phyloP scores from a whole-genome alignment of 1,140 invertebrate species.

The Drosophila orena region DNA sequence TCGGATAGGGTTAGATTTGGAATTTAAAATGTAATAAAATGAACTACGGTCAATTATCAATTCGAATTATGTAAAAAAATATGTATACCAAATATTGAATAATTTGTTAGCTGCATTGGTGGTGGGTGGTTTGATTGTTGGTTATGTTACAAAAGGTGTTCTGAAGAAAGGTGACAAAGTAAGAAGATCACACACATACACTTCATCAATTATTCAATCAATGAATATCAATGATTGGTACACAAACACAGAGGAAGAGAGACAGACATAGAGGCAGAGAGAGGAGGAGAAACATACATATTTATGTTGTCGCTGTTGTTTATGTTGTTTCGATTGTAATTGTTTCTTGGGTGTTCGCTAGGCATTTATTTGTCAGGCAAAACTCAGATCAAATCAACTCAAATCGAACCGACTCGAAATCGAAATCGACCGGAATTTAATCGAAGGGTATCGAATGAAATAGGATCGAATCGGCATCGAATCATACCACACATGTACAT shows the following conservation, averaged over 20 bases:
- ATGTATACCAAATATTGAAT: slow-evolving; percentile 14
- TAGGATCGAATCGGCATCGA: slow-evolving; percentile 1
- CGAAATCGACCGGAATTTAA: slow-evolving; percentile 8
- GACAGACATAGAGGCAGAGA: slow-evolving; percentile 24
- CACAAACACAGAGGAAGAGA: slow-evolving; percentile 15
- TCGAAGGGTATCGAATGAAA: slow-evolving; percentile 20
- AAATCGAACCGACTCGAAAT: not conserved
- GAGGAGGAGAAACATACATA: slow-evolving; percentile 31
- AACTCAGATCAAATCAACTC: slow-evolving; percentile 45
- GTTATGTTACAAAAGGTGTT: slow-evolving; percentile 12
- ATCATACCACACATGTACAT: slow-evolving; percentile 20
- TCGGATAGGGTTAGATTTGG: slow-evolving; percentile 20
- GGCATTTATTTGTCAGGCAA: slow-evolving; percentile 39
- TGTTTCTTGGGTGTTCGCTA: slow-evolving; percentile 44
- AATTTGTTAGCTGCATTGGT: slow-evolving; percentile 27
- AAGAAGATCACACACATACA: slow-evolving; percentile 32
- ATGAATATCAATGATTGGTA: slow-evolving; percentile 37
- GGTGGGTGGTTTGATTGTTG: slow-evolving; percentile 5
- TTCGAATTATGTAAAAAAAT: slow-evolving; percentile 23
- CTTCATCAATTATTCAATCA: slow-evolving; percentile 27
- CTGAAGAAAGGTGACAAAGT: slow-evolving; percentile 16
- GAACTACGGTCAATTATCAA: slow-evolving; percentile 31
- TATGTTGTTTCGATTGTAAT: slow-evolving; percentile 32
- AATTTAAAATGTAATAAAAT: slow-evolving; percentile 9
- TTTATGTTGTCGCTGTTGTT: slow-evolving; percentile 34